Conservation (phyloP, 2,113 vertebrate genomes). For the Hoplias malabaricus region DNA sequence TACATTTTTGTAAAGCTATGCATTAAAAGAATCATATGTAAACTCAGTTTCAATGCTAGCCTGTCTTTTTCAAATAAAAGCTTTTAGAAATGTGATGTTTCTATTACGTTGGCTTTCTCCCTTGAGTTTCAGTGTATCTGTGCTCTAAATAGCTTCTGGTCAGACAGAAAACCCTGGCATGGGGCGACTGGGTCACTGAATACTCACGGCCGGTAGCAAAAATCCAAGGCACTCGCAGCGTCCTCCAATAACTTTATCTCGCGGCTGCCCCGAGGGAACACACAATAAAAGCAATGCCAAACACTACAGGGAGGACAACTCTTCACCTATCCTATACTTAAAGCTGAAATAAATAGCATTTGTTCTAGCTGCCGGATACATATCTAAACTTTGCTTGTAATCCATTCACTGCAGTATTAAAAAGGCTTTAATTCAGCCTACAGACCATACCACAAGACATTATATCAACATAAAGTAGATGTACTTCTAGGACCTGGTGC, state of each 20-base stretch:
- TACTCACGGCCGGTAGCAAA: background rate
- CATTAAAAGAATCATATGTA: background rate
- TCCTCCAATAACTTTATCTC: background rate
- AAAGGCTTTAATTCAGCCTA: too few relatives aligned
- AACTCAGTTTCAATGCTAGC: background rate
- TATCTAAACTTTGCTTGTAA: background rate
- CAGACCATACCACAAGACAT: too few relatives aligned
- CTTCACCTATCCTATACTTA: background rate
- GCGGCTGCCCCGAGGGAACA: background rate
- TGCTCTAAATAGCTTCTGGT: background rate
- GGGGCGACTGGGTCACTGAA: background rate
- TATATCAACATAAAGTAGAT: too few relatives aligned
- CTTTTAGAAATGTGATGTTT: background rate
- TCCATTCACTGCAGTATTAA: too few relatives aligned
- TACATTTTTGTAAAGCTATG: background rate
- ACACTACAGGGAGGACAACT: background rate
- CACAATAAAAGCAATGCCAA: background rate
- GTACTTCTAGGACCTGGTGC: too few relatives aligned
- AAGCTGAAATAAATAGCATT: background rate
- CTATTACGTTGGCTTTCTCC: background rate
- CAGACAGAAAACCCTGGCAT: background rate
- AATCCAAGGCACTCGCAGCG: background rate
- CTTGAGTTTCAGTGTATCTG: background rate
- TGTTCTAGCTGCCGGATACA: background rate
- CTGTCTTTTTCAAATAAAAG: background rate